Conservation (phyloP, 1,140 invertebrate species). For the Plutomurus gul region DNA sequence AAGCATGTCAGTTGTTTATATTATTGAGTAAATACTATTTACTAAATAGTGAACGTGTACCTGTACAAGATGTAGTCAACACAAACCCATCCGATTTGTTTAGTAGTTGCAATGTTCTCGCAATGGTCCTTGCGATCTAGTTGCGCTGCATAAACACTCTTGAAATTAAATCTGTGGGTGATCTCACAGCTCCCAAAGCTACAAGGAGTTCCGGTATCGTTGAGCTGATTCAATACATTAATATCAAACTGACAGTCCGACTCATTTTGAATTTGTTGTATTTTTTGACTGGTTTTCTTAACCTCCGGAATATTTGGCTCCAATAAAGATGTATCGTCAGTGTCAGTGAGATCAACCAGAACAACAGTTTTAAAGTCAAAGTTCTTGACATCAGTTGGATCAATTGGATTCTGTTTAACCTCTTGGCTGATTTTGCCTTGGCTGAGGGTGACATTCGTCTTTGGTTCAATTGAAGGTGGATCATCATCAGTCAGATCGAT, state of each 20-base stretch:
- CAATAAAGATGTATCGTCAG: not conserved
- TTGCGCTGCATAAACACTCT: constrained; percentile 55
- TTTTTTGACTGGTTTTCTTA: not conserved
- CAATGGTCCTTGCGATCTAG: constrained; percentile 54
- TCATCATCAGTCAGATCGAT: not conserved
- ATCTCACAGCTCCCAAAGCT: constrained; percentile 54
- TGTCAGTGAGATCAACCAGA: not conserved
- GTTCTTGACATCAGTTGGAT: too few relatives aligned
- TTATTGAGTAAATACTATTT: not conserved
- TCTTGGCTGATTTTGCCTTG: too few relatives aligned
- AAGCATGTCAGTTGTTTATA: not conserved
- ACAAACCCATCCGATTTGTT: constrained; percentile 74
- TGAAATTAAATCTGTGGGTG: constrained; percentile 56
- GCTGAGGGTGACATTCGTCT: too few relatives aligned
- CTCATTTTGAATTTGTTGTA: not conserved
- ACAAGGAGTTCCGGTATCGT: not conserved
- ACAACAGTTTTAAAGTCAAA: too few relatives aligned
- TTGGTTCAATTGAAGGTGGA: not conserved
- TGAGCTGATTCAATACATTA: not conserved
- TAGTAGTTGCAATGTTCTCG: constrained; percentile 68
- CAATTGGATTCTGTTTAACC: too few relatives aligned
- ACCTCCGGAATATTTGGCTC: not conserved
- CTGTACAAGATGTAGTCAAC: constrained; percentile 82
- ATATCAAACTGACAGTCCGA: not conserved
- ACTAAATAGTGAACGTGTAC: constrained; percentile 55